Conservation (phyloP, 2,888 invertebrate genomes). For the Epistrophe eligans region DNA sequence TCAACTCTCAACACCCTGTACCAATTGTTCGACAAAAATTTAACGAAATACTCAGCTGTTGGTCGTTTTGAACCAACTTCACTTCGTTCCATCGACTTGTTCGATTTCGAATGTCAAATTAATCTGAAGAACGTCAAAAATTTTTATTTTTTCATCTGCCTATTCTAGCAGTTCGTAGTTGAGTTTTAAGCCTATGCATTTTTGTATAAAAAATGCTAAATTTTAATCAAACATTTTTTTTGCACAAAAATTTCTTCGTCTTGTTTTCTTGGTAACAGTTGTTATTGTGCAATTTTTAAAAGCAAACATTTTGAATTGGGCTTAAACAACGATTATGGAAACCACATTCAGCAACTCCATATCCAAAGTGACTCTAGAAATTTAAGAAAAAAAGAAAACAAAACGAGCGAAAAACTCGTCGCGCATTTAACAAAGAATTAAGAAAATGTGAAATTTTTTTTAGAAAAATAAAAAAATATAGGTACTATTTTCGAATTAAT, state of each 20-base stretch:
- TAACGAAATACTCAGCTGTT: conserved; percentile 46
- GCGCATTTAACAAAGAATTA: conserved; percentile 55
- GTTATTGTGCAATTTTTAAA: conserved; percentile 47
- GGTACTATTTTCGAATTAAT: background rate
- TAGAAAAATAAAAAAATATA: background rate
- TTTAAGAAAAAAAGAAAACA: conserved; percentile 38
- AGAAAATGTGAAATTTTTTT: conserved; percentile 61
- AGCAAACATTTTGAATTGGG: background rate
- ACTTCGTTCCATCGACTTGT: background rate
- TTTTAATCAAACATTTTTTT: conserved; percentile 49
- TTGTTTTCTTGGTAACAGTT: conserved; percentile 35
- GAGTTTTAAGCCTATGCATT: conserved; percentile 21
- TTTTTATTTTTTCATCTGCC: conserved; percentile 34
- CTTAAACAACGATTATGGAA: conserved; percentile 20
- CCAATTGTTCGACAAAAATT: background rate
- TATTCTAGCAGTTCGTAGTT: conserved; percentile 33
- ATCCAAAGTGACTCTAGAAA: conserved; percentile 33
- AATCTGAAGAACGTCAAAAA: conserved; percentile 68
- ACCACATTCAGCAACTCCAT: background rate
- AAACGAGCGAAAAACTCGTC: conserved; percentile 52
- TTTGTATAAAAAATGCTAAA: conserved; percentile 59
- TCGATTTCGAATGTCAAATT: conserved; percentile 66
- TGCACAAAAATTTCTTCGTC: conserved; percentile 46
- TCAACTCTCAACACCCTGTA: background rate
- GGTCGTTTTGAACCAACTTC: conserved; percentile 11